phyloP scores from a whole-genome alignment of 1,140 invertebrate genomes.

The Araneus ventricosus region DNA sequence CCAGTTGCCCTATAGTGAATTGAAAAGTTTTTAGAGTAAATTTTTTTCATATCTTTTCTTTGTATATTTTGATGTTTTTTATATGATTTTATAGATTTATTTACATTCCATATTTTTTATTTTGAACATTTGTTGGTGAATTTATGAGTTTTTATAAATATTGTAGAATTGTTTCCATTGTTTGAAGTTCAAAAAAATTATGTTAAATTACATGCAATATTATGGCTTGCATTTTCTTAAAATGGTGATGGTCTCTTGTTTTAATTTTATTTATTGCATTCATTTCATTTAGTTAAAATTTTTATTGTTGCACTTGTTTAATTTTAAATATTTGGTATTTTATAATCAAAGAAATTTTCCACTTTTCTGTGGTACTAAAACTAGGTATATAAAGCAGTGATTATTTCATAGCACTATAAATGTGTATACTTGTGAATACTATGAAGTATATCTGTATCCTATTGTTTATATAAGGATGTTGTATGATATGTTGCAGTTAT shows the following conservation, averaged over 20 bases:
- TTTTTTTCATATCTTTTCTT: neutral
- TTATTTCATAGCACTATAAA: no score
- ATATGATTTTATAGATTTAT: conserved; percentile 5
- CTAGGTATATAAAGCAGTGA: no score
- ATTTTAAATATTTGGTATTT: no score
- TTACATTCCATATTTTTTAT: conserved; percentile 29
- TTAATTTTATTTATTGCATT: neutral
- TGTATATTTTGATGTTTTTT: conserved; percentile 10
- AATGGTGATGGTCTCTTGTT: neutral
- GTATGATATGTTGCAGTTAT: no score
- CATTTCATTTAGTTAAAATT: neutral
- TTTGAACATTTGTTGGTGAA: neutral
- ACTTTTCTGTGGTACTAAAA: no score
- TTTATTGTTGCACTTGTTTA: neutral
- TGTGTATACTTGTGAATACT: no score
- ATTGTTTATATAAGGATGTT: no score
- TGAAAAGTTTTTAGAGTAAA: neutral
- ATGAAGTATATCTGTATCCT: no score
- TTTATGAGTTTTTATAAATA: neutral
- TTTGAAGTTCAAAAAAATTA: neutral
- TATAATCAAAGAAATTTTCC: no score
- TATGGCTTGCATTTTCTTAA: neutral
- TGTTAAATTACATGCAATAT: neutral
- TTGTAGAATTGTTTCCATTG: neutral
- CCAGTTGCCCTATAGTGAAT: neutral